phyloP scores from a whole-genome alignment of 1,140 invertebrate genomes.

The Drosophila ironensis region DNA sequence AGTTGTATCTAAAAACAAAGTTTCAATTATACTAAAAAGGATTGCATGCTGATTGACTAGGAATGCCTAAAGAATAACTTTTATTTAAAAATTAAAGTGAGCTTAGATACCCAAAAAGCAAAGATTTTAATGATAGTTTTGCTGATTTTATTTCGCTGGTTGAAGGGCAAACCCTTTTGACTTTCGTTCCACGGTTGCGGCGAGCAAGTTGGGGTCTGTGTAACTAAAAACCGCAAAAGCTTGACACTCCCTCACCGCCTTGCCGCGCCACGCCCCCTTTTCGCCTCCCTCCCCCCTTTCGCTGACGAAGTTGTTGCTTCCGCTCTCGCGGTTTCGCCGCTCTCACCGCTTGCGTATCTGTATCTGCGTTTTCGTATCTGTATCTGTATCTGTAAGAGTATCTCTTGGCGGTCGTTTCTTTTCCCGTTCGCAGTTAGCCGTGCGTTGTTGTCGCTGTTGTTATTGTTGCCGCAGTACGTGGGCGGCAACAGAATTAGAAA shows the following conservation, averaged over 20 bases:
- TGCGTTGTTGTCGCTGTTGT: slow-evolving; percentile 25
- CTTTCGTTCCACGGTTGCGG: slow-evolving; percentile 35
- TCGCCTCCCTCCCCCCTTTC: not conserved
- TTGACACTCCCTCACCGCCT: slow-evolving; percentile 41
- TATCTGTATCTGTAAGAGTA: slow-evolving; percentile 53
- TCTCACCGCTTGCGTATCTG: slow-evolving; percentile 9
- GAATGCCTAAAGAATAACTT: too few species aligned
- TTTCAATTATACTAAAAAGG: too few species aligned
- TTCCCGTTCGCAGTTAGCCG: too few species aligned
- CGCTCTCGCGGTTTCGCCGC: slow-evolving; percentile 52
- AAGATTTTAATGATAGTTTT: too few species aligned
- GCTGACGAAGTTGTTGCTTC: slow-evolving; percentile 70
- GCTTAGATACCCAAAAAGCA: too few species aligned
- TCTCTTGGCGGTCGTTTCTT: slow-evolving; percentile 39
- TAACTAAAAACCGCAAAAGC: slow-evolving; percentile 78
- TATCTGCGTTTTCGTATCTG: slow-evolving; percentile 5
- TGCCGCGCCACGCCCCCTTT: not conserved
- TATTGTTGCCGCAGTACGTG: slow-evolving; percentile 53
- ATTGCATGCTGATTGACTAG: too few species aligned
- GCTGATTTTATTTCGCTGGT: too few species aligned
- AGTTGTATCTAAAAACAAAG: too few species aligned
- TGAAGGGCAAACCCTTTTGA: too few species aligned
- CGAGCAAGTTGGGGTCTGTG: slow-evolving; percentile 56
- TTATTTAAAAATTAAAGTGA: too few species aligned
- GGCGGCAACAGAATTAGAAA: slow-evolving; percentile 62